Conservation (phyloP, 2,113 vertebrate genomes). For the Otis tarda region DNA sequence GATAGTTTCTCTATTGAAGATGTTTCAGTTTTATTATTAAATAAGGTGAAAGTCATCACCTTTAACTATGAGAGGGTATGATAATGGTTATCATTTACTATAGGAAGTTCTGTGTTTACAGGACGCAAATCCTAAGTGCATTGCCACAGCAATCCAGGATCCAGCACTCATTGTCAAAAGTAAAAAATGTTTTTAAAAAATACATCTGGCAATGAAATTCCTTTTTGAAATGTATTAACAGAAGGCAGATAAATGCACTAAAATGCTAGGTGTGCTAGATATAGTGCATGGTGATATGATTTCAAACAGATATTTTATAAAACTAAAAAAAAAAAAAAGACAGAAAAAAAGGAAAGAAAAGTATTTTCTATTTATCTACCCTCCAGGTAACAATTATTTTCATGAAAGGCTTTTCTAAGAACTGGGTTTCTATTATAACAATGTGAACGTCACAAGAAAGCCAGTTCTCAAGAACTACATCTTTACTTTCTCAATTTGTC, state of each 20-base stretch:
- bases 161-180: background rate
- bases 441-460: background rate
- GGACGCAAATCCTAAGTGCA: background rate
- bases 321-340: background rate
- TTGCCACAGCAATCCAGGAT: fast-evolving
- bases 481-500: background rate
- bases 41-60: background rate
- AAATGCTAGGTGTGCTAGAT: background rate
- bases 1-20: background rate
- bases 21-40: background rate
- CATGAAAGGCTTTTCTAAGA: background rate
- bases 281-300: background rate
- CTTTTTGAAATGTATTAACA: background rate
- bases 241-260: background rate
- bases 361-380: background rate
- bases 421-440: background rate
- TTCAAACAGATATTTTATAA: background rate
- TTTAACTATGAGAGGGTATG: background rate
- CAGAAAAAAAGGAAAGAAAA: no score
- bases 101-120: background rate
- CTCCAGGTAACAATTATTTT: background rate
- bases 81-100: background rate
- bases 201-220: background rate
- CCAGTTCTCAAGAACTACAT: background rate
- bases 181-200: background rate